Conservation (phyloP, 2,888 invertebrate genomes). For the Rutpela maculata region DNA sequence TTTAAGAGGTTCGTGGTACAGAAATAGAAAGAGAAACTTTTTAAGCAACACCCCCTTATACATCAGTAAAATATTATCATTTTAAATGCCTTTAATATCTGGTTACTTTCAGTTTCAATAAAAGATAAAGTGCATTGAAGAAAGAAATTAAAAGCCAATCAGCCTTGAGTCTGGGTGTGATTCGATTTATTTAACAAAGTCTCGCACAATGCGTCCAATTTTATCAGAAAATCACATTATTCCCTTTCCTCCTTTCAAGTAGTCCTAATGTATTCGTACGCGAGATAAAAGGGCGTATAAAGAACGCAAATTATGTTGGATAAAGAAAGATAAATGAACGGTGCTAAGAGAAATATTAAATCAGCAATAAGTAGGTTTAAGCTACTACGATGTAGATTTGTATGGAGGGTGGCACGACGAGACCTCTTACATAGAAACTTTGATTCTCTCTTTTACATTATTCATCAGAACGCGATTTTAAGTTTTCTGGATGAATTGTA, state of each 20-base stretch:
- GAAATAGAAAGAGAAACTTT: neutral
- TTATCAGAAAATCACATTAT: constrained; percentile 48
- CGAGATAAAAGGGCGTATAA: constrained; percentile 46
- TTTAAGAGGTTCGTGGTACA: neutral
- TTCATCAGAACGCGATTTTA: neutral
- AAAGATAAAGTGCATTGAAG: constrained; percentile 32
- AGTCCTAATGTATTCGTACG: constrained; percentile 47
- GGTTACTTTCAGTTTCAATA: constrained; percentile 33
- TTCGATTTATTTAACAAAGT: constrained; percentile 45
- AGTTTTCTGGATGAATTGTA: constrained; percentile 27
- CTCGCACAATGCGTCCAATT: constrained; percentile 45
- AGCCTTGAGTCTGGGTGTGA: constrained; percentile 31
- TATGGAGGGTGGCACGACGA: neutral
- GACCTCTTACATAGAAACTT: constrained; percentile 16
- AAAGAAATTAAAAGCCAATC: constrained; percentile 43
- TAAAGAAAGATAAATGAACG: constrained; percentile 59
- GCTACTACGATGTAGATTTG: constrained; percentile 30
- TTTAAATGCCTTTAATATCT: constrained; percentile 4
- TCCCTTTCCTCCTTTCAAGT: constrained; percentile 40
- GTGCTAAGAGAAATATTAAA: constrained; percentile 59
- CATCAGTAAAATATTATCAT: neutral
- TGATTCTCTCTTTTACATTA: constrained; percentile 14
- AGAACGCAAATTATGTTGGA: constrained; percentile 52
- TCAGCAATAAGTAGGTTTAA: constrained; percentile 55
- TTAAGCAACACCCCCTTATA: neutral